phyloP scores from a whole-genome alignment of 1,140 invertebrate genomes.

The Ephestia elutella region DNA sequence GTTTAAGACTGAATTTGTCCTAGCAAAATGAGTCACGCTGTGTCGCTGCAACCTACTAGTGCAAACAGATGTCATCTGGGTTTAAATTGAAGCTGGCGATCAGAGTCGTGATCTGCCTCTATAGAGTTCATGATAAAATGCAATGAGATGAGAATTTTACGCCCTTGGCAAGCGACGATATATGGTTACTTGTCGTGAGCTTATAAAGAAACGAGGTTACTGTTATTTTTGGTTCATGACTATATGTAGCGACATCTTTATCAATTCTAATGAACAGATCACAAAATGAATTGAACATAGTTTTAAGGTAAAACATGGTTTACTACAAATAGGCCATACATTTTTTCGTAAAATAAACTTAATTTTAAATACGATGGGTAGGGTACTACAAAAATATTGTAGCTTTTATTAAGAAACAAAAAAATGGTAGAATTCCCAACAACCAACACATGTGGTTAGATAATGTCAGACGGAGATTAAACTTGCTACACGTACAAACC shows the following conservation, averaged over 20 bases:
- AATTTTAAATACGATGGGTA: too few species aligned
- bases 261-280: background rate
- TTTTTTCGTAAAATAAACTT: too few species aligned
- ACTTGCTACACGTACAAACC: slow-evolving; percentile 41
- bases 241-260: slow-evolving; percentile 34
- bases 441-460: background rate
- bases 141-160: slow-evolving; percentile 33
- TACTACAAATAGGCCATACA: too few species aligned
- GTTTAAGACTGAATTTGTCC: background rate
- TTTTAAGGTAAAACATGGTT: slow-evolving; percentile 14
- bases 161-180: slow-evolving; percentile 40
- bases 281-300: background rate
- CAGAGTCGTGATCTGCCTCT: background rate
- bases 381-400: too few species aligned
- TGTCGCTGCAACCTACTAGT: background rate
- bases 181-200: slow-evolving; percentile 39
- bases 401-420: too few species aligned
- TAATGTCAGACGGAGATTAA: slow-evolving; percentile 24
- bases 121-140: background rate
- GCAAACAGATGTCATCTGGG: slow-evolving; percentile 1
- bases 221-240: slow-evolving; percentile 41
- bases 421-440: background rate
- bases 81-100: slow-evolving; percentile 6
- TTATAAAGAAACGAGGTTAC: slow-evolving; percentile 52
- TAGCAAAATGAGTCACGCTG: background rate